Evolutionary conservation across 2,797 vertebrate species (phyloP).

Genomic region (Graptemys geographica): DNA sequence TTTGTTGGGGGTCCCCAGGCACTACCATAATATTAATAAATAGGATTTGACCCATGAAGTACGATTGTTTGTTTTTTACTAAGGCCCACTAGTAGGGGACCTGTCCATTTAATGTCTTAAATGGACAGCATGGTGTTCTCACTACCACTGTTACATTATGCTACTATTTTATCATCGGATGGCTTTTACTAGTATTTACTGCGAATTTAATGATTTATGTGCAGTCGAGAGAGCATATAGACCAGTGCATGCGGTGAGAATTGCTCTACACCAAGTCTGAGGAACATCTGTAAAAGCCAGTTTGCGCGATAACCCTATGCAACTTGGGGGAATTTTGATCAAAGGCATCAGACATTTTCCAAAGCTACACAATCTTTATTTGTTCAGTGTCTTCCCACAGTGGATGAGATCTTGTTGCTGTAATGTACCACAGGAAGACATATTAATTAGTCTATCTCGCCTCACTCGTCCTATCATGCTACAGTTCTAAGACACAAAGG

Average conservation of each 20-base stretch:
- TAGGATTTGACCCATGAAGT: not conserved
- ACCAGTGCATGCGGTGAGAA: conserved; percentile 16
- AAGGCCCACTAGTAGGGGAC: not conserved
- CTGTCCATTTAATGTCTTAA: conserved; percentile 20
- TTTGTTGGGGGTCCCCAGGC: not conserved
- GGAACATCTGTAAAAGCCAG: conserved; percentile 3
- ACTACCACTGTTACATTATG: conserved; percentile 12
- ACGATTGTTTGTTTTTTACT: not conserved
- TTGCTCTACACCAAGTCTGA: conserved; percentile 48
- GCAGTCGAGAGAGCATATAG: conserved; percentile 27
- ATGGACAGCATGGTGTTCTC: not conserved
- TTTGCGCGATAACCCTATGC: not conserved
- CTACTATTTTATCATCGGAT: conserved; percentile 3
- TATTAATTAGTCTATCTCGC: not conserved
- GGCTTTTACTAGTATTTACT: conserved; percentile 26
- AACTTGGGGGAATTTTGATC: not conserved
- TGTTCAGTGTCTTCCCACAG: not conserved
- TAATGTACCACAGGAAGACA: not conserved
- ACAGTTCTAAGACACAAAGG: not conserved
- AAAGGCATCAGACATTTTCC: not conserved
- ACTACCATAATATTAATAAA: not conserved
- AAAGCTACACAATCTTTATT: not conserved
- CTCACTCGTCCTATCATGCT: not conserved
- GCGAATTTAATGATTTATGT: conserved; percentile 46
- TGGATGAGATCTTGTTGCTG: not conserved